These are phyloP conservation scores for Pseudobourletiella spinata DNA, from an alignment of 1,140 invertebrate species.

Conservation along the genomic window DNA sequence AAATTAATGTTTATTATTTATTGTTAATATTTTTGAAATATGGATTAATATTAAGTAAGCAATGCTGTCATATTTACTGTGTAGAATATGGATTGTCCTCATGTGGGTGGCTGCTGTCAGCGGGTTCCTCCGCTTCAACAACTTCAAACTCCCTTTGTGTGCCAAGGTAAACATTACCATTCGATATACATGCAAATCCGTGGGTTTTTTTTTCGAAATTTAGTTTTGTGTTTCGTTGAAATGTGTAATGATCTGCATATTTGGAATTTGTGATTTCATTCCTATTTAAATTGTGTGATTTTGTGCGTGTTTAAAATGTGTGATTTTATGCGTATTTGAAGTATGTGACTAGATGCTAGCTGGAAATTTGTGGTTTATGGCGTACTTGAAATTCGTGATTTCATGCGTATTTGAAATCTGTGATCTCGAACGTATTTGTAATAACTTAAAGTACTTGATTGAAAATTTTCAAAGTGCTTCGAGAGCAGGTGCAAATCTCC, in stretches of 20 bases:
- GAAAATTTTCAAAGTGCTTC: too few species aligned
- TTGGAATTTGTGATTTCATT: neutral
- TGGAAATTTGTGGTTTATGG: neutral
- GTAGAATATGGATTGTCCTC: conserved; percentile 26
- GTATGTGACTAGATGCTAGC: neutral
- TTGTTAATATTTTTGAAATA: too few species aligned
- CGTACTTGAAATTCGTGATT: neutral
- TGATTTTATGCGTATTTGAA: neutral
- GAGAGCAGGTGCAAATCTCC: too few species aligned
- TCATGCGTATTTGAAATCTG: too few species aligned
- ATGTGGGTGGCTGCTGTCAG: conserved; percentile 5
- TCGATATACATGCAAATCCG: neutral
- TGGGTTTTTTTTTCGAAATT: neutral
- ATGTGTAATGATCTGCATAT: neutral
- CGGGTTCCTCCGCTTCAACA: conserved; percentile 8
- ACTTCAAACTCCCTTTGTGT: conserved; percentile 9
- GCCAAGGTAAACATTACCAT: conserved; percentile 8
- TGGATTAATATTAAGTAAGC: too few species aligned
- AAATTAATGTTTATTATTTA: too few species aligned
- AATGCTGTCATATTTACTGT: too few species aligned
- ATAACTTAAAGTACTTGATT: too few species aligned
- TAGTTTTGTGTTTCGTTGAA: neutral
- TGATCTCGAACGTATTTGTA: too few species aligned
- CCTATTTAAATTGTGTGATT: neutral
- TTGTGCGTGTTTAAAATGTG: neutral